phyloP scores from a whole-genome alignment of 2,113 vertebrate species.

The Microcebus jonahi region DNA sequence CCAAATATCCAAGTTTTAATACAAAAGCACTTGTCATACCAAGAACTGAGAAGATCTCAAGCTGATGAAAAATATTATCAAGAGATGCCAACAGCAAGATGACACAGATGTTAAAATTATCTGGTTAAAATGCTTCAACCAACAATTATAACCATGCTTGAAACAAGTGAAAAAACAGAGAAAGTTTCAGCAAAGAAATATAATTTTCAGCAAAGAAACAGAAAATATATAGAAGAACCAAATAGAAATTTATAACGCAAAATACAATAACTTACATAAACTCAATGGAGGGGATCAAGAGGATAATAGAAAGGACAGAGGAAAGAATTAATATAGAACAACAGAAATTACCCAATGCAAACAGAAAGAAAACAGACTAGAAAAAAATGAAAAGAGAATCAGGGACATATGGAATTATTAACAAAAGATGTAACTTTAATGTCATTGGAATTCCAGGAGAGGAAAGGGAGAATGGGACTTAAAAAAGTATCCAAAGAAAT shows the following conservation, averaged over 20 bases:
- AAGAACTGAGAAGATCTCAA: neutral
- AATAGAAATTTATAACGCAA: slow-evolving; percentile 30
- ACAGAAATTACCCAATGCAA: neutral
- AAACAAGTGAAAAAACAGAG: neutral
- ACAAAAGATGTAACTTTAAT: neutral
- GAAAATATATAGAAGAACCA: neutral
- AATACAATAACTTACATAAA: neutral
- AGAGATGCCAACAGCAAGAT: neutral
- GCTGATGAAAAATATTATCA: slow-evolving; percentile 25
- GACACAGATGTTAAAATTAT: slow-evolving; percentile 8
- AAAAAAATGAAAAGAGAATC: neutral
- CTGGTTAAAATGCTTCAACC: neutral
- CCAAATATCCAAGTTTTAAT: neutral
- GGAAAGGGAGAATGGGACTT: neutral
- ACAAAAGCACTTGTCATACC: neutral
- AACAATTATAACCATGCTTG: neutral
- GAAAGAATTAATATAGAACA: neutral
- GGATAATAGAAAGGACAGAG: neutral
- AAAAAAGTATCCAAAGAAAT: neutral
- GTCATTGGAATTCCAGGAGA: neutral
- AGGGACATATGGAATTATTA: neutral
- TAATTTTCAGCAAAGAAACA: neutral
- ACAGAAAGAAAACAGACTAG: neutral
- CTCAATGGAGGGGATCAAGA: neutral
- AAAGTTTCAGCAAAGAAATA: neutral